These are phyloP conservation scores for Rhegmatorhina hoffmannsi DNA, from an alignment of 2,113 vertebrate genomes.

Conservation along the genomic window DNA sequence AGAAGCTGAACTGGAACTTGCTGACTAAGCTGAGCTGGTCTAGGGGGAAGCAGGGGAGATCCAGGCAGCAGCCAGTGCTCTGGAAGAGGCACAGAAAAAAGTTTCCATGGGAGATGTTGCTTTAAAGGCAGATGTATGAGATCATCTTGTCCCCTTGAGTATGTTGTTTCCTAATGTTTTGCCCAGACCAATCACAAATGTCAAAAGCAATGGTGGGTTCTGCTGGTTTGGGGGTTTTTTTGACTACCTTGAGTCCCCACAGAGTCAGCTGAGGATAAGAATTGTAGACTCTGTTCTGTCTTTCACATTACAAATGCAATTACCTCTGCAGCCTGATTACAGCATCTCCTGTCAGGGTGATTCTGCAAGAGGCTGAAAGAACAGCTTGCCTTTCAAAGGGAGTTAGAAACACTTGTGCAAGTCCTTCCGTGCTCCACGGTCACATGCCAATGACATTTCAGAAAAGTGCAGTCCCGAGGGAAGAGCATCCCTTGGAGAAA, in stretches of 20 bases:
- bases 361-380: neutral
- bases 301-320: constrained; percentile 31
- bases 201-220: neutral
- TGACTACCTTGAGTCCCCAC: neutral
- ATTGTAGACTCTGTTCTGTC: neutral
- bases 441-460: neutral
- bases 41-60: neutral
- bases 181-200: constrained; percentile 35
- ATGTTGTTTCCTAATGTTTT: constrained; percentile 48
- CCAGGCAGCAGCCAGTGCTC: neutral
- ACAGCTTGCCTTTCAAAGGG: constrained; percentile 26
- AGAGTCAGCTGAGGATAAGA: neutral
- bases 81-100: neutral
- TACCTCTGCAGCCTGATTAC: neutral
- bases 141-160: constrained; percentile 26
- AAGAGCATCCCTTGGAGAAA: neutral
- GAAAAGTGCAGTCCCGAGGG: neutral
- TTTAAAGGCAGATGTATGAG: constrained; percentile 37
- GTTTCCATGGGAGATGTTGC: constrained; percentile 18
- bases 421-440: neutral
- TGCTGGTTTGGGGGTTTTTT: neutral
- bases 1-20: neutral
- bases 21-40: neutral
- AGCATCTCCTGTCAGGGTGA: neutral
- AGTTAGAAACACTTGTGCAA: neutral